Conservation (phyloP, 2,797 vertebrate species). For the Pogoniulus pusillus region DNA sequence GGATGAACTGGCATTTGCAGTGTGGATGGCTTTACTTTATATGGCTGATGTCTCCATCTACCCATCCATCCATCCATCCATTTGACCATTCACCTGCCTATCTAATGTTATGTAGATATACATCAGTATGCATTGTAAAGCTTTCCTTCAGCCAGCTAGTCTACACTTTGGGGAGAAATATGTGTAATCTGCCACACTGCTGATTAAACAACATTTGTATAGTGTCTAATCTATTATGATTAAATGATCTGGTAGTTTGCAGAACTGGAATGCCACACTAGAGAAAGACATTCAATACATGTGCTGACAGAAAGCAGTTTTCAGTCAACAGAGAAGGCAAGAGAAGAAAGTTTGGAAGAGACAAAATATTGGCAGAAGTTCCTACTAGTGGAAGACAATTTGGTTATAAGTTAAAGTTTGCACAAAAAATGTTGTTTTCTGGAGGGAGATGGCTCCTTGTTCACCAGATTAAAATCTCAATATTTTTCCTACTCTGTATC, state of each 20-base stretch:
- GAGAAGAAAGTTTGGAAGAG: background rate
- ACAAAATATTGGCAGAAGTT: background rate
- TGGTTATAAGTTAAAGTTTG: background rate
- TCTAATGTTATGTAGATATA: rapidly evolving
- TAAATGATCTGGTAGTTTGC: background rate
- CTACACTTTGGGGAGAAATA: background rate
- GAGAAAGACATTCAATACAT: background rate
- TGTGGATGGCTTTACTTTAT: background rate
- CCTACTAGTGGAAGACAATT: background rate
- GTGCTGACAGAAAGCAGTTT: background rate
- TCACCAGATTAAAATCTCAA: background rate
- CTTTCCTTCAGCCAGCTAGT: background rate
- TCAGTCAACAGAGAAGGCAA: background rate
- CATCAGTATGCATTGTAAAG: background rate
- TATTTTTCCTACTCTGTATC: background rate
- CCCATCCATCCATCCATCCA: background rate
- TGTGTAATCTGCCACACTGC: background rate
- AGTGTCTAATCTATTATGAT: background rate
- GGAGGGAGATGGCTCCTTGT: background rate
- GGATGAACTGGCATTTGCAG: background rate
- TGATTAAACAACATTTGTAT: background rate
- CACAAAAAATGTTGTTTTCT: background rate
- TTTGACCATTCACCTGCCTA: background rate
- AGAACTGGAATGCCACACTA: background rate
- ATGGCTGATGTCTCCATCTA: background rate